Base-by-base conservation (phyloP, 2,113 vertebrate species). In the Turnix velox region DNA sequence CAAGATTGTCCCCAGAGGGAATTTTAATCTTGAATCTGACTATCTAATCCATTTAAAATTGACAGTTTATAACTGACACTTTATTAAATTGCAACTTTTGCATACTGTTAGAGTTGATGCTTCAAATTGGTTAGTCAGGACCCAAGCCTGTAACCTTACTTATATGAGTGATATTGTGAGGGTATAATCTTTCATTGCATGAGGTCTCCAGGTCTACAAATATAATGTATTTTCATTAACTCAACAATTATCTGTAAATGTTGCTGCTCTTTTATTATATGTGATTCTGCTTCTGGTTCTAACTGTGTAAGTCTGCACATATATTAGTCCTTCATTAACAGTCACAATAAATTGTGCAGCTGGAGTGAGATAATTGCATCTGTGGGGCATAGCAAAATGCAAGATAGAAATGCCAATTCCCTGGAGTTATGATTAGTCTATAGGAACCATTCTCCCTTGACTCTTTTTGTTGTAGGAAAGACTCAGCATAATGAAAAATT, bases 341-440 rank as follows among this genome's bases (percentile, higher is more conserved):
- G 81, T 68, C 81, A 88, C 84, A 88, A 66, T 57, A 92, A 94
- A 89, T 54, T 82, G 66, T 89, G 87, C 57, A 86, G 76, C 76
- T 96, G 81, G 71, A 93, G 31, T 82, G 71, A 78, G 57, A 84
- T 94, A 86, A 96, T 96, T 94, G 86, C 87, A 87, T 93, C 91
- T 96, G 73, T 86, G 57, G 72, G 91, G 49, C 49, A 90, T 35
- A 90, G 83, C 37, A 87, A 94, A 86, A 89, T 90, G 84, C 65
- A 83, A 83, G 90, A 92, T 19, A 92, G 94, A 67, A n/a, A 79
- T 40, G 51, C 46, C 84, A 49, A 4, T 90, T 94, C 84, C 91
- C 88, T 89, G 78, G 87, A 75, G 74, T 85, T 77, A 54, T 91
- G 92, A 93, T 94, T 87, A 92, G 67, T 31, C 35, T 81, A 79